These are phyloP conservation scores for Apogon talboti DNA, from an alignment of 2,797 vertebrate species.

Conservation along the genomic window DNA sequence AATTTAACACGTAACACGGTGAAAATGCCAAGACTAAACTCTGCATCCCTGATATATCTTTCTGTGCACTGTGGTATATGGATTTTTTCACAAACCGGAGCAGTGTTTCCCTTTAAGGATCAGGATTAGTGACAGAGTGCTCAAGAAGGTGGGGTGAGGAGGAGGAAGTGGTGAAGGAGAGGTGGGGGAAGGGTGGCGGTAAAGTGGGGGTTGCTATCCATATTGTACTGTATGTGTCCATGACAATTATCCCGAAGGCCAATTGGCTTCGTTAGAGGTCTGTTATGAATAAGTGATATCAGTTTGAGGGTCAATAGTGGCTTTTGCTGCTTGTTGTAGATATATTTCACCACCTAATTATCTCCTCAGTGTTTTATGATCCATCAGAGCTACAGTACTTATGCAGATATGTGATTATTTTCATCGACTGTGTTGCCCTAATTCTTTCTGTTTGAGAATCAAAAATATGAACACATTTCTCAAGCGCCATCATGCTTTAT, in stretches of 20 bases:
- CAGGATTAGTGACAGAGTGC: slow-evolving; percentile 68
- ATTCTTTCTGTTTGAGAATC: no score
- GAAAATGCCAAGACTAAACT: neutral
- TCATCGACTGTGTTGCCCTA: no score
- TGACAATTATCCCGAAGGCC: slow-evolving; percentile 56
- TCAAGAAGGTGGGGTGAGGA: slow-evolving; percentile 58
- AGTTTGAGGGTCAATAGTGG: slow-evolving; percentile 35
- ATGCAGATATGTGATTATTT: no score
- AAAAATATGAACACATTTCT: no score
- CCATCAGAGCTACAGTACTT: no score
- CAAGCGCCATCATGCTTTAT: no score
- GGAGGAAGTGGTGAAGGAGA: slow-evolving; percentile 23
- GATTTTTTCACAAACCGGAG: slow-evolving; percentile 38
- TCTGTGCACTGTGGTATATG: neutral
- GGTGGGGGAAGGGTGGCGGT: slow-evolving; percentile 53
- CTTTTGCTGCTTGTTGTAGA: slow-evolving; percentile 14
- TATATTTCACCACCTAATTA: neutral
- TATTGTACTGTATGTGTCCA: slow-evolving; percentile 63
- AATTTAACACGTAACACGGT: no score
- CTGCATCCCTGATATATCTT: neutral
- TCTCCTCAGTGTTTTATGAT: no score
- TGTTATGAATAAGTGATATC: slow-evolving; percentile 67
- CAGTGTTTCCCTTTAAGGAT: slow-evolving; percentile 74
- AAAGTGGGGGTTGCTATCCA: slow-evolving; percentile 50
- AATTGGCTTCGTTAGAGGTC: slow-evolving; percentile 45